phyloP scores from a whole-genome alignment of 2,888 invertebrate genomes.

The Zele albiditarsus region DNA sequence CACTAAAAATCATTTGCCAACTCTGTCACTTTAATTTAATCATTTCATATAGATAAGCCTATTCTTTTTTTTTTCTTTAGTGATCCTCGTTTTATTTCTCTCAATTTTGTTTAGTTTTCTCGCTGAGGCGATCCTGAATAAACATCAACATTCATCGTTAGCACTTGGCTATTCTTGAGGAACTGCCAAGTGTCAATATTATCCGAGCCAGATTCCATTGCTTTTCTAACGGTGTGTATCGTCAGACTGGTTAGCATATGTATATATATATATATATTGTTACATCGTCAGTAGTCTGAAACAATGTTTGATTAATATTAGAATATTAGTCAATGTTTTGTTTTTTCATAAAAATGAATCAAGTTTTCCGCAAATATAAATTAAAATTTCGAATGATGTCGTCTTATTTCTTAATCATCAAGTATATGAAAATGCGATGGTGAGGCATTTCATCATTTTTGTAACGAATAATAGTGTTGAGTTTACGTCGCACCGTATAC shows the following conservation, averaged over 20 bases:
- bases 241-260: background rate
- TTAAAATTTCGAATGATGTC: too few relatives aligned
- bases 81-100: background rate
- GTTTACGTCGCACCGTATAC: constrained; percentile 26
- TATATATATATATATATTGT: background rate
- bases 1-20: constrained; percentile 7
- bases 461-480: background rate
- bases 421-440: background rate
- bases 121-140: constrained; percentile 36
- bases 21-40: constrained; percentile 4
- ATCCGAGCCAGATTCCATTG: constrained; percentile 40
- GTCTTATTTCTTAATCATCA: too few relatives aligned
- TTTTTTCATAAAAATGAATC: too few relatives aligned
- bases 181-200: constrained; percentile 40
- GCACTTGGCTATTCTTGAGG: constrained; percentile 12
- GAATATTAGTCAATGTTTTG: too few relatives aligned
- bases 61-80: background rate
- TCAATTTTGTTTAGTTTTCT: background rate
- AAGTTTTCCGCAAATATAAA: too few relatives aligned
- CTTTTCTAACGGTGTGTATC: constrained; percentile 26
- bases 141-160: constrained; percentile 31
- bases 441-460: background rate
- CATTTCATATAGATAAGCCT: background rate
- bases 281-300: too few relatives aligned
- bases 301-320: too few relatives aligned